Conservation (phyloP, 2,113 vertebrate species). For the Boleophthalmus pectinirostris region DNA sequence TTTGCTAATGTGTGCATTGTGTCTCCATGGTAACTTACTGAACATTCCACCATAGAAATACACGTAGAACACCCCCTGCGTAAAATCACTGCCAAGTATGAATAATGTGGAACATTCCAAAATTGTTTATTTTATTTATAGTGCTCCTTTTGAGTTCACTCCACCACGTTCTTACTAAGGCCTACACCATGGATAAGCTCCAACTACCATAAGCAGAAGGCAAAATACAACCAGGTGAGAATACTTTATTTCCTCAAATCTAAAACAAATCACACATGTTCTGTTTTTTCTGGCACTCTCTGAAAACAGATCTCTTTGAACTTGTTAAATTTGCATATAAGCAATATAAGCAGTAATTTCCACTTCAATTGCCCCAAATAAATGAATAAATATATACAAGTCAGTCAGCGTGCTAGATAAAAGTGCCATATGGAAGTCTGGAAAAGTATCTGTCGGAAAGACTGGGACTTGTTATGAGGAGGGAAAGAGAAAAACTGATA, state of each 20-base stretch:
- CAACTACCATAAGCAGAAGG: neutral
- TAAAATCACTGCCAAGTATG: too few relatives aligned
- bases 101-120: too few relatives aligned
- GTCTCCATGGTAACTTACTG: too few relatives aligned
- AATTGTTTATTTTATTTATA: too few relatives aligned
- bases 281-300: constrained; percentile 62
- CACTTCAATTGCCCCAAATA: constrained; percentile 58
- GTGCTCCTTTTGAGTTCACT: too few relatives aligned
- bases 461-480: constrained; percentile 19
- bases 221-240: neutral
- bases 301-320: constrained; percentile 64
- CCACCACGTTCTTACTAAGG: neutral
- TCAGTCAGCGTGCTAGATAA: constrained; percentile 41
- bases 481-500: constrained; percentile 30
- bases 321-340: constrained; percentile 64
- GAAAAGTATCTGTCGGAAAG: constrained; percentile 27
- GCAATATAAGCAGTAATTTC: constrained; percentile 47
- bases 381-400: constrained; percentile 61
- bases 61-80: too few relatives aligned
- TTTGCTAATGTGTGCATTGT: too few relatives aligned
- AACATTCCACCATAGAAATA: too few relatives aligned
- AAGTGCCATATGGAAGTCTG: constrained; percentile 37
- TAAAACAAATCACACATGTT: constrained; percentile 25
- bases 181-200: neutral
- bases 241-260: neutral